phyloP scores from a whole-genome alignment of 2,797 vertebrate genomes.

The Ctenochaetus hawaiiensis region DNA sequence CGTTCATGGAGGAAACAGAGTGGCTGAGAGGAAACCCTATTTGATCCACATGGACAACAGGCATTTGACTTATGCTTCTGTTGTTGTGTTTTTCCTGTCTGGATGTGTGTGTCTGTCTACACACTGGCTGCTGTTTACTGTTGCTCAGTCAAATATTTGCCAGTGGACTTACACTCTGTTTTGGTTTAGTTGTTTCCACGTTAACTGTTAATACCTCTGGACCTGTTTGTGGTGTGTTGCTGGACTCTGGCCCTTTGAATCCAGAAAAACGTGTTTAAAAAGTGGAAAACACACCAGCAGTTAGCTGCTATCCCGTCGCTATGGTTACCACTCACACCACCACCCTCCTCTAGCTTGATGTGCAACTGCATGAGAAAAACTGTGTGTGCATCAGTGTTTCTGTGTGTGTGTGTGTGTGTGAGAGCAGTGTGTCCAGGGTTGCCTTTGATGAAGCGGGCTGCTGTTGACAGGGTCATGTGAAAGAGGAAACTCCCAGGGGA shows the following conservation, averaged over 20 bases:
- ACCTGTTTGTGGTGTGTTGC: neutral
- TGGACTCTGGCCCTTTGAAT: neutral
- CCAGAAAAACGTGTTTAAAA: slow-evolving; percentile 22
- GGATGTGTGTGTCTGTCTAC: slow-evolving; percentile 2
- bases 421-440: slow-evolving; percentile 8
- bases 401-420: slow-evolving; percentile 23
- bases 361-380: slow-evolving; percentile 17
- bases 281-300: slow-evolving; percentile 24
- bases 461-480: slow-evolving; percentile 62
- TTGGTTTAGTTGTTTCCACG: slow-evolving; percentile 14
- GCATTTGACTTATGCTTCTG: neutral
- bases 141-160: slow-evolving; percentile 21
- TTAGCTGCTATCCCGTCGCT: slow-evolving; percentile 34
- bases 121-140: neutral
- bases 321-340: slow-evolving; percentile 50
- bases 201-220: slow-evolving; percentile 17
- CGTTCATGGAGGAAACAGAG: neutral
- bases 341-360: slow-evolving; percentile 14
- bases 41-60: neutral
- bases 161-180: neutral
- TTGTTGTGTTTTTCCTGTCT: neutral
- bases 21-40: neutral
- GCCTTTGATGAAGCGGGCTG: slow-evolving; percentile 55
- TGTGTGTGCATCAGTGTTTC: slow-evolving; percentile 35
- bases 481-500: slow-evolving; percentile 43